Base-by-base conservation (phyloP, 1,140 invertebrate genomes). In the Bactericera cockerelli region DNA sequence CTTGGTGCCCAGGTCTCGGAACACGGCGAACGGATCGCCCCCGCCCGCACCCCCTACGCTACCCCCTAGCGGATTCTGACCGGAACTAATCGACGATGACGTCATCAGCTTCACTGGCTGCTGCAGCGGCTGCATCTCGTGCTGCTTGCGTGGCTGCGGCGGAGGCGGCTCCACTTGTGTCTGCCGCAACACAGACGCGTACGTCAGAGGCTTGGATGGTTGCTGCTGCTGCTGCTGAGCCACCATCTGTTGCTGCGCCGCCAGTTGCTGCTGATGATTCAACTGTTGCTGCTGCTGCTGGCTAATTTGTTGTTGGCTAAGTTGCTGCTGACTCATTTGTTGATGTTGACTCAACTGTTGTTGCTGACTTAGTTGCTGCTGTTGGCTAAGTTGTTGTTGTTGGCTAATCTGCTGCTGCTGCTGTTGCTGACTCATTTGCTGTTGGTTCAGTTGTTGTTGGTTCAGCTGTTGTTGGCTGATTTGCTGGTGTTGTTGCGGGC, bases 11-110 rank as follows among this genome's bases (percentile, higher is more conserved):
- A 49, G 19, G 19, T 49, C 42, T 49, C 42, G 6, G 8, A 49
- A 49, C 22, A 49, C 42, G 22, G 42, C 42, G n/a, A 49, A 49
- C 4, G 42, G 42, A n/a, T 49, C 42, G n/a, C 42, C 42, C n/a
- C 28, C 28, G 4, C 4, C 19, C 6, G 8, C n/a, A 19, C 8
- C 42, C 8, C 42, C 42, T 36, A 10, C 33, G 10, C 10, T 16
- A 36, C 16, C 16, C 6, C 42, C 42, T 49, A 16, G n/a, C 22
- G 42, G n/a, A 49, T 49, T 31, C 28, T 49, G 22, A 49, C 42
- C n/a, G n/a, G n/a, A 16, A 49, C 22, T 16, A n/a, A n/a, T n/a
- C n/a, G n/a, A n/a, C 3, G 42, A n/a, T 4, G 4, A 4, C 19
- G 6, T 4, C n/a, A 6, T 31, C n/a, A 19, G 4, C 22, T 49